Conservation (phyloP, 2,113 vertebrate species). For the Tetrax tetrax region DNA sequence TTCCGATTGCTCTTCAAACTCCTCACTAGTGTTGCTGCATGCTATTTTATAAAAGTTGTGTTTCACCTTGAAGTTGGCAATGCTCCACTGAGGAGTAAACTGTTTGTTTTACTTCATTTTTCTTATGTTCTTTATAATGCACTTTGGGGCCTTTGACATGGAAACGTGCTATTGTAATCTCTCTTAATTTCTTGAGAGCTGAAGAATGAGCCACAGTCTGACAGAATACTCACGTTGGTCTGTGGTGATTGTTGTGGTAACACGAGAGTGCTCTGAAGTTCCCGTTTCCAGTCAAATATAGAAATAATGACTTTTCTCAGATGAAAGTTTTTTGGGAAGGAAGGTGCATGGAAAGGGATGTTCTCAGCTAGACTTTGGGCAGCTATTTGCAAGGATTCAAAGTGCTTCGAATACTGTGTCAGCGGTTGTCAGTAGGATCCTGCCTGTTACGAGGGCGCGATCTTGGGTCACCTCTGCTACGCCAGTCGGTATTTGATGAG, state of each 20-base stretch:
- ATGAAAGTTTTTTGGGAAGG: not conserved
- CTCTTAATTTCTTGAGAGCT: not conserved
- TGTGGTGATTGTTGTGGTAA: not conserved
- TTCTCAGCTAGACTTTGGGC: not conserved
- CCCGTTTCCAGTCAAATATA: not conserved
- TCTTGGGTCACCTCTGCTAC: not conserved
- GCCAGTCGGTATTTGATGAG: not conserved
- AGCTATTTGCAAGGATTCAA: not conserved
- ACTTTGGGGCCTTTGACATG: not conserved
- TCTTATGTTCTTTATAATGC: not conserved
- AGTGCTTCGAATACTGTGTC: not conserved
- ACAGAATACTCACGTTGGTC: not conserved
- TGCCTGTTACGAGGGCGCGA: not conserved
- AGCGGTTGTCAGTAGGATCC: not conserved
- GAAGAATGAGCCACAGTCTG: not conserved
- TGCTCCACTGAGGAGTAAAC: not conserved
- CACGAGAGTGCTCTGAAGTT: not conserved
- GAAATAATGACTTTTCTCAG: conserved; percentile 3
- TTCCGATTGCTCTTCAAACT: not conserved
- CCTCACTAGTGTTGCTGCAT: not conserved
- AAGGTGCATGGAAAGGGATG: not conserved
- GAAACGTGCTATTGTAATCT: not conserved
- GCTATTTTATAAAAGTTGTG: not conserved
- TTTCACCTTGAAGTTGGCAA: not conserved
- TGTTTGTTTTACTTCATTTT: conserved; percentile 19